Evolutionary conservation across 2,888 invertebrate genomes (phyloP), one percentile per base, ranked within the genome.

Genomic region (Galerucella nymphaeae): DNA sequence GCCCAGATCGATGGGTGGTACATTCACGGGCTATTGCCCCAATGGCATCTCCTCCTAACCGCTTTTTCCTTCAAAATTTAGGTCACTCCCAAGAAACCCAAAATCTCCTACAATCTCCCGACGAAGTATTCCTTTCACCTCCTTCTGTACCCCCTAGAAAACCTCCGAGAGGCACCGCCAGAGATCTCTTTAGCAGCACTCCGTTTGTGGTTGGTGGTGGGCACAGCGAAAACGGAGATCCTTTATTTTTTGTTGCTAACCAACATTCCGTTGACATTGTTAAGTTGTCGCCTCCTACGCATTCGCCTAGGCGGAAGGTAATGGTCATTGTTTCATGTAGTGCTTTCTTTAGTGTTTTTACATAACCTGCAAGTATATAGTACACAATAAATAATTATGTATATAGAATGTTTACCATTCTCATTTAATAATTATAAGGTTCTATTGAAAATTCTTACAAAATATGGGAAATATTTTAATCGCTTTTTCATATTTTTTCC

Each of bases 151-250:
- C 84, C 11, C 83, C 85, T 20, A 64, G 75, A 62, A 72, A 88
- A 84, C 85, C 88, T 86, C 84, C 89, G 86, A 83, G 87, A 86
- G 78, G 76, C 64, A 73, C 76, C 42, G 74, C 78, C 59, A 81
- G 81, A 72, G 86, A 86, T 75, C 79, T 87, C 64, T 86, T 87
- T 76, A 85, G 85, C 69, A 83, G 83, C 20, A 78, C 78, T 57
- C 85, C 87, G 59, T 87, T 87, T 81, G 85, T 87, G 73, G 85
- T 87, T 63, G 86, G 86, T 81, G 86, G 87, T 75, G 87, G 86
- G 77, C 84, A 85, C 79, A 84, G 82, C 77, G 87, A 86, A 76
- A 87, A 87, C 79, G 87, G 87, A 57, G 86, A 87, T 76, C 83
- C 87, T 42, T 82, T 87, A 68, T 87, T 87, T 82, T 85, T 84